Evolutionary conservation across 1,140 invertebrate genomes (phyloP).

Genomic region (Drosophila equinoxialis): DNA sequence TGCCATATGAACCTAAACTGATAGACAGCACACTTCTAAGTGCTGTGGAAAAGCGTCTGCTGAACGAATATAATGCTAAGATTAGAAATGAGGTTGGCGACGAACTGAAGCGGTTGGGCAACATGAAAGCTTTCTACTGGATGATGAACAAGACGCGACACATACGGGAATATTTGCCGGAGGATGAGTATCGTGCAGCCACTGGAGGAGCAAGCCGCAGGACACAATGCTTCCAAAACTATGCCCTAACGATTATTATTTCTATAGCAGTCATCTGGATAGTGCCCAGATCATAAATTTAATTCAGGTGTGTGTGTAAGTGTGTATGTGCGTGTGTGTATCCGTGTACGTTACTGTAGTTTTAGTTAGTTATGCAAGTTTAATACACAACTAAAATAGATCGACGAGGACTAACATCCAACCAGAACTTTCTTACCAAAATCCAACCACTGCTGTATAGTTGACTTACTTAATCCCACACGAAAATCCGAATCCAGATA

Average conservation of each 20-base stretch:
- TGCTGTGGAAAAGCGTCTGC: conserved; percentile 88
- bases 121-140: conserved; percentile 90
- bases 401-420: conserved; percentile 66
- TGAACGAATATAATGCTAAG: conserved; percentile 90
- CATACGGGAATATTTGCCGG: conserved; percentile 85
- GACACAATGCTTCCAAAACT: conserved; percentile 8
- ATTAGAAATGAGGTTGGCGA: conserved; percentile 88
- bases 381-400: conserved; percentile 38
- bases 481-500: conserved; percentile 40
- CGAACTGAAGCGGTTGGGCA: conserved; percentile 87
- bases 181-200: conserved; percentile 76
- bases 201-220: conserved; percentile 16
- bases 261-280: conserved; percentile 11
- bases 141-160: conserved; percentile 90
- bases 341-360: conserved; percentile 52
- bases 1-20: conserved; percentile 96
- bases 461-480: conserved; percentile 43
- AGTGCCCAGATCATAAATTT: conserved; percentile 11
- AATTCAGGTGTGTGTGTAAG: conserved; percentile 21
- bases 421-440: conserved; percentile 10
- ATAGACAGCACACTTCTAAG: conserved; percentile 92
- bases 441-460: conserved; percentile 25
- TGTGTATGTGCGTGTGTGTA: conserved; percentile 16
- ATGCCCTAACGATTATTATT: conserved; percentile 29
- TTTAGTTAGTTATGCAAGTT: conserved; percentile 72